Base-by-base conservation (phyloP, 2,888 invertebrate species). In the Unio pictorum region DNA sequence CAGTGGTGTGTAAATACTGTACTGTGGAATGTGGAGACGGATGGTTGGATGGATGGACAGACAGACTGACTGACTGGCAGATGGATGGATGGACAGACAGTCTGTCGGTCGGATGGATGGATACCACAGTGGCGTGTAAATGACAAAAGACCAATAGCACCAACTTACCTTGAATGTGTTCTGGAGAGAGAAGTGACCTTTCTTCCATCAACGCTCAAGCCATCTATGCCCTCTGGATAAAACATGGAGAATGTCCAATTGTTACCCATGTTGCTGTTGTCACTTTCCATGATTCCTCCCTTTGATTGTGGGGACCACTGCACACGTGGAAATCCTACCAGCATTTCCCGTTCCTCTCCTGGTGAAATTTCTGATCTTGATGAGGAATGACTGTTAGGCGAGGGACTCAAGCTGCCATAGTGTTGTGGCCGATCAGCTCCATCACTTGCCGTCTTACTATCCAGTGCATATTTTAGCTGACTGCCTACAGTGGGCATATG, bases 91-190 rank as follows among this genome's bases (percentile, higher is more conserved):
- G 34, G 34, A 34, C 8, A 23, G 23, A 23, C 23, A 23, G 23
- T 23, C 23, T 23, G 23, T 23, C 23, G 34, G 23, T 23, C 23
- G 23, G 34, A 45, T 45, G 15, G 8, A 45, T 11, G 45, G 15
- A 45, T 45, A 45, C 15, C 11, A 45, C 11, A 45, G 45, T 45
- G 11, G 15, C 4, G 45, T 45, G 45, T 45, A 15, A 45, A 45
- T 11, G 45, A 45, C 45, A 15, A 11, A 15, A 45, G 45, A 45
- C 3, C 45, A 45, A 45, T 3, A 45, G 1, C 45, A 30, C 7
- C 26, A 28, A 66, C 75, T 75, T 73, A 89, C 89, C 89, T 86
- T 68, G 89, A 89, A 73, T 88, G 88, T 55, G 89, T 87, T 59
- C 87, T 84, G 8, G 89, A 89, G 54, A 89, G 75, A 23, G 87